Evolutionary conservation across 2,888 invertebrate species (phyloP).

Genomic region (Lissonota sp.): DNA sequence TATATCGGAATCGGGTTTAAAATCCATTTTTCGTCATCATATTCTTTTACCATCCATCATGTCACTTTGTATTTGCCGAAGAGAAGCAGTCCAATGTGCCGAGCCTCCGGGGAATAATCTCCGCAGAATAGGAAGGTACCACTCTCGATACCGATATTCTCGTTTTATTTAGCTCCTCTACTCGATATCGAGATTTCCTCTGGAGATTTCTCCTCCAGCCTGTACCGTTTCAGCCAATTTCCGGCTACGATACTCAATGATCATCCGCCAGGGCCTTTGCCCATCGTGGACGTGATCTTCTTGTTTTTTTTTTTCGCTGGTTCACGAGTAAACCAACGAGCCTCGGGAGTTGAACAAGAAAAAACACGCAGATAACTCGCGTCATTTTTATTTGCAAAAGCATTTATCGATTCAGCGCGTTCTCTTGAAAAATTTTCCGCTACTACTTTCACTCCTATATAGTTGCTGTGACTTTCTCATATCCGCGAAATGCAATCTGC

Average conservation of each 20-base stretch:
- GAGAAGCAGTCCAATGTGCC: constrained; percentile 41
- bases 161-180: constrained; percentile 57
- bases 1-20: too few relatives aligned
- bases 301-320: constrained; percentile 14
- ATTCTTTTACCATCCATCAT: too few relatives aligned
- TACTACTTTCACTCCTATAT: background rate
- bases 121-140: constrained; percentile 46
- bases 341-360: background rate
- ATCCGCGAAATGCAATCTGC: constrained; percentile 1
- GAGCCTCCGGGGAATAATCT: constrained; percentile 60
- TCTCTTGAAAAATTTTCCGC: background rate
- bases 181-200: constrained; percentile 44
- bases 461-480: background rate
- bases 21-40: too few relatives aligned
- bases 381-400: background rate
- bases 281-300: constrained; percentile 29
- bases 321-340: constrained; percentile 16
- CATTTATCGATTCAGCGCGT: too few relatives aligned
- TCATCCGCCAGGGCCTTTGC: constrained; percentile 27
- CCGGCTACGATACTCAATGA: constrained; percentile 59
- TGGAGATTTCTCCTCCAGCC: constrained; percentile 41
- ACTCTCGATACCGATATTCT: constrained; percentile 53
- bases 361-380: constrained; percentile 13
- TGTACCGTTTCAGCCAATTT: constrained; percentile 72
- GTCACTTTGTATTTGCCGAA: too few relatives aligned